Evolutionary conservation across 2,113 vertebrate genomes (phyloP), one percentile per base, ranked within the genome.

Genomic region (Silurus asotus): DNA sequence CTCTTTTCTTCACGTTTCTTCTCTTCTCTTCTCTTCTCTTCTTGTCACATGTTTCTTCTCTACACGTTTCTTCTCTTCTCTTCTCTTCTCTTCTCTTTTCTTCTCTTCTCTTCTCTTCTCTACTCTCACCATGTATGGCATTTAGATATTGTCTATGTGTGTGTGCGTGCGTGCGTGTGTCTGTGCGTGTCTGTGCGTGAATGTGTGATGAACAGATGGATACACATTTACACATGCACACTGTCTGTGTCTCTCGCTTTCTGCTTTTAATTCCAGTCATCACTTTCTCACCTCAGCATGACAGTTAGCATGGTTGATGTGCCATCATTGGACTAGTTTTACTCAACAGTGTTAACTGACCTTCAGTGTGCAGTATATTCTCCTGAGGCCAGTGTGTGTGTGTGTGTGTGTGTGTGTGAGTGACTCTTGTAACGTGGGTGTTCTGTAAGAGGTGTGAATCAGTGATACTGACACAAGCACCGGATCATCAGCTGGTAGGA

Each of bases 391-490:
- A 64, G 77, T 86, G 5, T 67, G 77, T 45, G 76, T 86, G 77
- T 45, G 76, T 86, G 17, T 76, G 70, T 49, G 53, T 45, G 53
- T 84, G 53, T 58, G 67, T n/a, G 64, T n/a, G 51, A 10, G 64
- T 13, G 74, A 76, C 6, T 55, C 74, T 55, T n/a, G 53, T 55
- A 76, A 58, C n/a, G 56, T 86, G 79, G 64, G 79, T 86, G 48
- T 23, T 62, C 59, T 69, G 23, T 67, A n/a, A 79, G 76, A 72
- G 85, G 67, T 76, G 65, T 82, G 37, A 74, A 72, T 70, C 76
- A 59, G 77, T 86, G 77, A 82, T 84, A 74, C 55, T 61, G 82
- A 84, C 82, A 45, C 80, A 59, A 61, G 55, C 69, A 59, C 55
- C 23, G 23, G 28, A 74, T 59, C 69, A 84, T 74, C 82, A 75